phyloP scores from a whole-genome alignment of 2,113 vertebrate genomes.

The Melozone crissalis region DNA sequence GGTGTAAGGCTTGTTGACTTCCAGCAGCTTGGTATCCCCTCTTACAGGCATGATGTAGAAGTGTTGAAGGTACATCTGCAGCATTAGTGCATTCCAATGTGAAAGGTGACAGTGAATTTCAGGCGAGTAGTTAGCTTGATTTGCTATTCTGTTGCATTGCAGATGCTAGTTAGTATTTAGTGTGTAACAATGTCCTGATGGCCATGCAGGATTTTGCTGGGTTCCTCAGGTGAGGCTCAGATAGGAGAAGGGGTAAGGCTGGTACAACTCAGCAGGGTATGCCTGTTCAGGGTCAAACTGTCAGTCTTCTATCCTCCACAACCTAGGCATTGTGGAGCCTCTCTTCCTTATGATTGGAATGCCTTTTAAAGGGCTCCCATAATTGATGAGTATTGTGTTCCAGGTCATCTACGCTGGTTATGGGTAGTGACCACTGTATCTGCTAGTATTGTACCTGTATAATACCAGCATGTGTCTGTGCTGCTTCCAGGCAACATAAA shows the following conservation, averaged over 20 bases:
- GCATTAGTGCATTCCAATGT: not conserved
- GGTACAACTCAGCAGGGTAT: not conserved
- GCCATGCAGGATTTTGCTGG: not conserved
- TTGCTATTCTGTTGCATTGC: not conserved
- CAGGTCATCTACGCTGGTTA: not conserved
- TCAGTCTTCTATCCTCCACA: not conserved
- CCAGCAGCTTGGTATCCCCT: not conserved
- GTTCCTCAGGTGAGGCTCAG: not conserved
- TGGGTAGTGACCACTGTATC: not conserved
- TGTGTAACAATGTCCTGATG: not conserved
- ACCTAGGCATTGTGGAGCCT: not conserved
- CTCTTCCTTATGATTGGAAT: not conserved
- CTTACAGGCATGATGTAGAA: not conserved
- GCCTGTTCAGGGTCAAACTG: not conserved
- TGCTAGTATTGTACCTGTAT: not conserved
- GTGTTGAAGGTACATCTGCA: not conserved
- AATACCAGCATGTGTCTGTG: not conserved
- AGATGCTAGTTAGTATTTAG: not conserved
- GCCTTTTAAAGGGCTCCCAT: not conserved
- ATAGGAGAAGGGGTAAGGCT: not conserved
- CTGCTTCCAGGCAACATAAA: not conserved
- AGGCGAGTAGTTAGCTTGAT: fast-evolving
- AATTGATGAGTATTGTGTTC: not conserved
- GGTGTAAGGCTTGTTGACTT: not conserved
- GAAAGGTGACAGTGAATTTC: not conserved